A percentile compares a stretch with the other conserved stretches of the same genome.
Evolutionary conservation across 2,888 invertebrate species (phyloP).

Genomic region (Diogma glabrata): DNA sequence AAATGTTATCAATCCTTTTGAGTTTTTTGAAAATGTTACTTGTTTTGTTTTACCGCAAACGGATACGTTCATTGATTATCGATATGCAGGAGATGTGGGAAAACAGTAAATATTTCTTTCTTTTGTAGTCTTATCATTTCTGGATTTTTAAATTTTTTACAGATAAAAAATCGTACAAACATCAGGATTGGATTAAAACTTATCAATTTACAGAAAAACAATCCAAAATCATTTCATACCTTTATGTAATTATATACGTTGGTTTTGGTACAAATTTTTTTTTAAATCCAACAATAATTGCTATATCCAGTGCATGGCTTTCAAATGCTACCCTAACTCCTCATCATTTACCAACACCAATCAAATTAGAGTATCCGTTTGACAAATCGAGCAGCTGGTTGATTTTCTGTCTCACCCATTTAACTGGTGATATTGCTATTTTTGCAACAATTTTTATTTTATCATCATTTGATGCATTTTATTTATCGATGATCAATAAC

Average conservation of each 20-base stretch:
- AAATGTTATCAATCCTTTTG: slow-evolving; percentile 1
- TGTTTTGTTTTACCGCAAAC: slow-evolving; percentile 3
- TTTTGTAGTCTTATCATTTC: background rate
- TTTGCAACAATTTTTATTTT: background rate
- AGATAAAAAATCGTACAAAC: background rate
- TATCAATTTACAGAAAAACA: slow-evolving; percentile 3
- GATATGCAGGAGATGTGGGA: slow-evolving; percentile 4
- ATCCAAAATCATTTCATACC: background rate
- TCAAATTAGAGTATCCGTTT: slow-evolving; percentile 8
- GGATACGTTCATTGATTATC: background rate
- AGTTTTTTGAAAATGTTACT: slow-evolving; percentile 6
- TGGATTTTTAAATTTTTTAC: background rate
- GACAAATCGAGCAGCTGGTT: background rate
- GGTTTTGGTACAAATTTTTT: slow-evolving; percentile 9
- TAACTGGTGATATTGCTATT: background rate
- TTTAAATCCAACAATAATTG: slow-evolving; percentile 4
- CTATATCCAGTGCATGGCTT: background rate
- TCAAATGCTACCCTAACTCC: background rate
- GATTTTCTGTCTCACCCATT: background rate
- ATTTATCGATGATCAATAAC: slow-evolving; percentile 8
- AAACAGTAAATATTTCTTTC: background rate
- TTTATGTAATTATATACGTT: slow-evolving; percentile 5
- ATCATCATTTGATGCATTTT: slow-evolving; percentile 3
- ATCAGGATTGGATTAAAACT: background rate
- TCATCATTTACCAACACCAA: slow-evolving; percentile 3